These are phyloP conservation scores for Deroplatys truncata DNA, from an alignment of 2,888 invertebrate genomes.

Conservation along the genomic window DNA sequence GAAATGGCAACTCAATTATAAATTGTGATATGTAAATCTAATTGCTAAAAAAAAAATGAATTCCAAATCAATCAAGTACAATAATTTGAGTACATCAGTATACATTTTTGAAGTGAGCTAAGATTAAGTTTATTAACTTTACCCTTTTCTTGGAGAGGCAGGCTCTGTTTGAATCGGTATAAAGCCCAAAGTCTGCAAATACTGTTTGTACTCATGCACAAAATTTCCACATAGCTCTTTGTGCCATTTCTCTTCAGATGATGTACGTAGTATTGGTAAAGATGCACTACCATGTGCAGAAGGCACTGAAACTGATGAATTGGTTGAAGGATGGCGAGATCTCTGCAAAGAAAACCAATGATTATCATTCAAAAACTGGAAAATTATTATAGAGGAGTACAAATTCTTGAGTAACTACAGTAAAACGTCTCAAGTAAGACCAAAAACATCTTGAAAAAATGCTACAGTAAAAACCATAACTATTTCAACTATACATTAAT, in stretches of 20 bases:
- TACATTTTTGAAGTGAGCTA: no score
- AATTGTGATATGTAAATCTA: no score
- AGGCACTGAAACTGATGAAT: not conserved
- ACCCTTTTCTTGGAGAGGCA: conserved; percentile 38
- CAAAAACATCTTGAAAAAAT: no score
- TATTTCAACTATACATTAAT: no score
- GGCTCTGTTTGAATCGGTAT: conserved; percentile 54
- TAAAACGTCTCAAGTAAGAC: no score
- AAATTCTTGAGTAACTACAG: no score
- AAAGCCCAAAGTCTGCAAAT: conserved; percentile 66
- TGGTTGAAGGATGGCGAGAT: not conserved
- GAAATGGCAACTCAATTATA: no score
- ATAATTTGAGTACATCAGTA: no score
- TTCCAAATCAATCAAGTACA: no score
- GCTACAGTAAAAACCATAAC: no score
- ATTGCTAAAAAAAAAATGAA: no score
- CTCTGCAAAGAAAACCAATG: not conserved
- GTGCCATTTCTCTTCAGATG: conserved; percentile 55
- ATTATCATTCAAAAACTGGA: not conserved
- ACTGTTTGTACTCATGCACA: conserved; percentile 65
- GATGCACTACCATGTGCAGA: not conserved
- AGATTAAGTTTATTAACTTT: conserved; percentile 22
- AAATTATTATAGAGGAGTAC: no score
- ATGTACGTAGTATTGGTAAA: conserved; percentile 2
- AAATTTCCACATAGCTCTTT: conserved; percentile 58